Evolutionary conservation across 2,797 vertebrate species (phyloP).

Genomic region (Anabacerthia variegaticeps): DNA sequence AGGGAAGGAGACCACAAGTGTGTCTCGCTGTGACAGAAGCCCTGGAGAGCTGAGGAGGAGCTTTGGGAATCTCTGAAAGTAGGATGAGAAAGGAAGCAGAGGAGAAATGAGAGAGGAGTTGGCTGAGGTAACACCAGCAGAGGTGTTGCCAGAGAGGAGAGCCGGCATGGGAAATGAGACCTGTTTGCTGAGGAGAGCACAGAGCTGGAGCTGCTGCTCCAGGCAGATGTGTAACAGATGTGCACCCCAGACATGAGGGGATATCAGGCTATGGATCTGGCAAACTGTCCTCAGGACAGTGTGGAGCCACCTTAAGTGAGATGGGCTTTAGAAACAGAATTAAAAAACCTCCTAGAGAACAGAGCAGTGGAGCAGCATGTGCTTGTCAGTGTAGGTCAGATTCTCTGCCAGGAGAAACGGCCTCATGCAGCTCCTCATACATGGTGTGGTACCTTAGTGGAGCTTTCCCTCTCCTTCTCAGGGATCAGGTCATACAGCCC

Average conservation of each 20-base stretch:
- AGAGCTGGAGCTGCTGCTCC: accelerated
- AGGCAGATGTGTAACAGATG: background rate
- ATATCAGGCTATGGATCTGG: background rate
- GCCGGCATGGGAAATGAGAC: accelerated
- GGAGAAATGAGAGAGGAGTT: background rate
- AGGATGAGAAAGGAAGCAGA: background rate
- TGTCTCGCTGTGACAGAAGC: background rate
- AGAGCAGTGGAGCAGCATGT: background rate
- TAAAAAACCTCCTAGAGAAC: background rate
- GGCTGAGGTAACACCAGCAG: background rate
- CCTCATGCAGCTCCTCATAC: accelerated
- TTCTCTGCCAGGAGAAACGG: background rate
- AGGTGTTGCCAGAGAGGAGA: background rate
- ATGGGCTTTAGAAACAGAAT: background rate
- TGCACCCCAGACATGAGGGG: background rate
- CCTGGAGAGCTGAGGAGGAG: background rate
- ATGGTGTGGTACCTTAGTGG: background rate
- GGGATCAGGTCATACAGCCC: background rate
- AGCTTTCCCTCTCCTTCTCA: background rate
- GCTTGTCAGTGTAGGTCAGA: background rate
- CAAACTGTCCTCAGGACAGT: background rate
- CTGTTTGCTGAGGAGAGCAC: background rate
- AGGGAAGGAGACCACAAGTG: background rate
- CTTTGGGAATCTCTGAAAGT: background rate
- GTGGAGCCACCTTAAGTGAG: background rate